Base-by-base conservation (phyloP, 1,140 invertebrate species). In the Micrasema minimum region DNA sequence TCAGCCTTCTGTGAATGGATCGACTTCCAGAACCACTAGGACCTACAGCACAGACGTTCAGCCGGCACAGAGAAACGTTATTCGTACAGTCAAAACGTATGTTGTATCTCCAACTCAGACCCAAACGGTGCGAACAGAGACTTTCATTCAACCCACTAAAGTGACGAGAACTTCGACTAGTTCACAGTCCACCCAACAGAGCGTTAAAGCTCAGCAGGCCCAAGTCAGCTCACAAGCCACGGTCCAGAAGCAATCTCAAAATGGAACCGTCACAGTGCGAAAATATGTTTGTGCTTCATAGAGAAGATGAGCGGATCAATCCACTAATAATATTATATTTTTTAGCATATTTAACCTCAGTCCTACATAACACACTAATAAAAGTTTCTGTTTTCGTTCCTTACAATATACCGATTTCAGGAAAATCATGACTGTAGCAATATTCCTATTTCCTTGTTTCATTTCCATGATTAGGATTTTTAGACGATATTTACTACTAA, bases 21-120 rank as follows among this genome's bases (percentile, higher is more conserved):
- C 50, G 6, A 46, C 61, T 2, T 61, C 62, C 9, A 53, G 43
- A 22, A 75, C 69, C 20, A 71, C 22, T 1, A 71, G 51, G 3
- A 75, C 69, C 1, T 71, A 75, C 51, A 71, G 53, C 14, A 55
- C 72, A 10, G 67, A 70, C 2, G 46, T 71, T 16, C 69, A 71
- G 48, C 72, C 72, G 0, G 22, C 57, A 3, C 35, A 75, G 22
- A 48, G 43, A 20, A 57, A 38, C 43, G 61, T 55, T 10, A 69
- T 66, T 2, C 20, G 41, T 6, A 67, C 65, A 9, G 38, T 31
- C 3, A 68, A 62, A 9, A 64, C 59, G 11, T 66, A 71, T 51
- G 53, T 61, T 10, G 61, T 65, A 7, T 48, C 37, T 2, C 69
- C 69, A n/a, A 35, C 51, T 3, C 41, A 62, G 51, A 68, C 31